Evolutionary conservation across 2,113 vertebrate species (phyloP).

Genomic region (Siniperca knerii): DNA sequence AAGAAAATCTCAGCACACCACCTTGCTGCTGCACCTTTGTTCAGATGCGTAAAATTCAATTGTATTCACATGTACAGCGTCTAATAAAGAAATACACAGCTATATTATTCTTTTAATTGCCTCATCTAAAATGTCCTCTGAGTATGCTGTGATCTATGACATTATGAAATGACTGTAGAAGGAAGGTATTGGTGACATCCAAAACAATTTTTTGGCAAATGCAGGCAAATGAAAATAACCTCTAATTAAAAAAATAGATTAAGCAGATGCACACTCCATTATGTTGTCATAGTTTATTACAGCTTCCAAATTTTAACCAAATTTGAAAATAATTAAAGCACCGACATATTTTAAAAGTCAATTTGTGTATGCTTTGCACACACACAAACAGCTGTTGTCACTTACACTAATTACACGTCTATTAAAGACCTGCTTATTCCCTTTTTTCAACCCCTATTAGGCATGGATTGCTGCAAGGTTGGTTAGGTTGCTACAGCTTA

Average conservation of each 20-base stretch:
- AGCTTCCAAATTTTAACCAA: not conserved
- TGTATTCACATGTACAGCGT: not conserved
- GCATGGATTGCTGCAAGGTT: not conserved
- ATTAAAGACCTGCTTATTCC: not conserved
- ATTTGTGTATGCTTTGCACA: not conserved
- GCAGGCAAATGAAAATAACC: not conserved
- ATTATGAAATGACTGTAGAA: not conserved
- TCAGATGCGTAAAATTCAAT: not conserved
- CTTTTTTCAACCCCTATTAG: not conserved
- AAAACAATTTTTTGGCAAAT: not conserved
- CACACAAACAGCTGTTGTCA: not conserved
- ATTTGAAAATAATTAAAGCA: not conserved
- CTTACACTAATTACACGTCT: not conserved
- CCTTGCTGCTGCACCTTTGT: not conserved
- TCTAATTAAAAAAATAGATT: not conserved
- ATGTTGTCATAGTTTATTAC: not conserved
- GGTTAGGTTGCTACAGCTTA: not conserved
- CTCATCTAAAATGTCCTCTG: not conserved
- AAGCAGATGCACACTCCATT: not conserved
- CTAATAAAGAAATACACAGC: not conserved
- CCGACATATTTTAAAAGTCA: not conserved
- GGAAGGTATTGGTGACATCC: not conserved
- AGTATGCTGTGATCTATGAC: not conserved
- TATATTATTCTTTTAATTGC: not conserved
- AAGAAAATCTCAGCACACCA: conserved; percentile 14